A percentile compares a stretch with the other conserved stretches of the same genome.
phyloP scores from a whole-genome alignment of 2,113 vertebrate species.

The Nesospiza acunhae region DNA sequence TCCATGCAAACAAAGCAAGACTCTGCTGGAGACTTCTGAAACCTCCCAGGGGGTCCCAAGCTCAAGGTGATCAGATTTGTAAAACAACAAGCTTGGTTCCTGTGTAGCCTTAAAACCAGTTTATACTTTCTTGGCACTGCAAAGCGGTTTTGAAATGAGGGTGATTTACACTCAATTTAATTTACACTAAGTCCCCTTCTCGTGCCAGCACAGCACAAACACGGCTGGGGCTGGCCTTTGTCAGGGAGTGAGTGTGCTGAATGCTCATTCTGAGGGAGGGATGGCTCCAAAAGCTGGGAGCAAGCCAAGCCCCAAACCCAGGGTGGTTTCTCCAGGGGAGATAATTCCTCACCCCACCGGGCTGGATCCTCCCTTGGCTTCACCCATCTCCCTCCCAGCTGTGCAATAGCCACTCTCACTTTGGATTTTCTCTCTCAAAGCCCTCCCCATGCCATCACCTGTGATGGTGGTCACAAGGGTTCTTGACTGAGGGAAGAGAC shows the following conservation, averaged over 20 bases:
- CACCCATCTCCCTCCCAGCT: background rate
- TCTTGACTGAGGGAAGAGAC: too few species aligned
- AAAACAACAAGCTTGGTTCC: background rate
- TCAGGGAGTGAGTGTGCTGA: accelerated
- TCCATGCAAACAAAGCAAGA: conserved; percentile 9
- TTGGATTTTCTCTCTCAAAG: background rate
- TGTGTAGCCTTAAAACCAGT: background rate
- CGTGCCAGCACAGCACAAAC: background rate
- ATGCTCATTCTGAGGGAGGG: background rate
- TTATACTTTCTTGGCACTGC: background rate
- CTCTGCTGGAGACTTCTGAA: conserved; percentile 35
- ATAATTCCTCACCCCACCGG: background rate
- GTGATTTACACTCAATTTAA: conserved; percentile 15
- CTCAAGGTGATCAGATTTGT: conserved; percentile 29
- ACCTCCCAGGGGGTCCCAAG: background rate
- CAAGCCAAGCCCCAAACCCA: accelerated
- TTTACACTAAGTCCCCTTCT: background rate
- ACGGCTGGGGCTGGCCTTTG: accelerated
- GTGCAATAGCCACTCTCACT: background rate
- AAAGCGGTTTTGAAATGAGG: background rate
- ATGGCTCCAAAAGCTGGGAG: accelerated
- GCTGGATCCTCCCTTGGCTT: too few species aligned
- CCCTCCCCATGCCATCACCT: accelerated
- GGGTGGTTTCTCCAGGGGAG: background rate
- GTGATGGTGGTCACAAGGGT: too few species aligned